These are phyloP conservation scores for Drosophila histrio DNA, from an alignment of 2,888 invertebrate species.

Conservation along the genomic window DNA sequence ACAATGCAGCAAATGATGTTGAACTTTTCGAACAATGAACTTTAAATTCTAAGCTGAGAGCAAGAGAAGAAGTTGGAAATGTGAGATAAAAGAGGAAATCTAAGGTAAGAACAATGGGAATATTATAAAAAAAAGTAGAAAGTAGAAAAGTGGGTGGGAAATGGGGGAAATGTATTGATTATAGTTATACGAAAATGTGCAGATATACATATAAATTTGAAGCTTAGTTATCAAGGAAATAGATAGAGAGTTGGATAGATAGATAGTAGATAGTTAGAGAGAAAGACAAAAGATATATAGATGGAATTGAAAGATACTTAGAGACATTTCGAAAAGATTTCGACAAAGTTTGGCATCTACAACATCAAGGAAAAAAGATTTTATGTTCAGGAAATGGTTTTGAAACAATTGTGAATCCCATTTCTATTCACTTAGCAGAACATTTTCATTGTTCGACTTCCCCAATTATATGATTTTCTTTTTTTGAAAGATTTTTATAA, in stretches of 20 bases:
- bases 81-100: not conserved
- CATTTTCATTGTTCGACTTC: not conserved
- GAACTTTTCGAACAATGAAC: not conserved
- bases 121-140: not conserved
- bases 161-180: no score
- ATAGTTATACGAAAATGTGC: no score
- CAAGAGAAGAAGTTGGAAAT: not conserved
- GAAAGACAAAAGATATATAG: no score
- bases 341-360: no score
- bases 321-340: not conserved
- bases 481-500: conserved; percentile 14
- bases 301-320: no score
- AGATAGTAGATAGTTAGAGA: no score
- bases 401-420: not conserved
- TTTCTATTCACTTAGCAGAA: conserved; percentile 2
- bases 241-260: no score
- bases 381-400: not conserved
- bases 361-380: not conserved
- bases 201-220: no score
- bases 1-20: conserved; percentile 2
- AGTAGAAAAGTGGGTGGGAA: not conserved
- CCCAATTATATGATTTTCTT: conserved; percentile 4
- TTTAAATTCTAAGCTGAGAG: not conserved
- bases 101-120: not conserved
- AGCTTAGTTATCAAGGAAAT: no score